Conservation (phyloP, 2,888 invertebrate species). For the Xylocampa areola region DNA sequence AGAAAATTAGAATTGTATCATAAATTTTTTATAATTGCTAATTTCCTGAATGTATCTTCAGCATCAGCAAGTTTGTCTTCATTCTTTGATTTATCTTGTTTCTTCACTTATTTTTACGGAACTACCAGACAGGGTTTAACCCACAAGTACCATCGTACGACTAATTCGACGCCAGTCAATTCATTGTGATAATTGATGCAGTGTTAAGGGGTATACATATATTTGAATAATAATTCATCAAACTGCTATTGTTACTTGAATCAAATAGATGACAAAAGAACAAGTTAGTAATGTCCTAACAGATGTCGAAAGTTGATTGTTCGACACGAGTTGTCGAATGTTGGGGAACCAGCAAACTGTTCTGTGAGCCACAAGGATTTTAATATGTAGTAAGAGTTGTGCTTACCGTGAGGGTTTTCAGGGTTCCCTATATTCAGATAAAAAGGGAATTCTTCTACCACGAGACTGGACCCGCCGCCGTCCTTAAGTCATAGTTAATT, state of each 20-base stretch:
- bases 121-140: constrained; percentile 7
- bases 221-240: constrained; percentile 46
- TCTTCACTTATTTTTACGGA: constrained; percentile 7
- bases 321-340: neutral
- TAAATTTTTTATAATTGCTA: neutral
- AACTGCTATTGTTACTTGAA: constrained; percentile 14
- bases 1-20: neutral
- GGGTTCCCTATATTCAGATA: no score
- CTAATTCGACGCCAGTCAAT: constrained; percentile 24
- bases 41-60: neutral
- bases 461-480: no score
- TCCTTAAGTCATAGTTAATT: no score
- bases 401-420: no score
- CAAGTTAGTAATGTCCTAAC: constrained; percentile 9
- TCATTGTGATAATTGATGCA: constrained; percentile 24
- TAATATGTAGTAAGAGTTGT: no score
- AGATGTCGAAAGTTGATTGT: constrained; percentile 7
- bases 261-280: constrained; percentile 14
- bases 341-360: neutral
- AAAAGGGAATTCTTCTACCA: no score
- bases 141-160: constrained; percentile 16
- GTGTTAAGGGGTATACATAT: constrained; percentile 34
- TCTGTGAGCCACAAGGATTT: neutral
- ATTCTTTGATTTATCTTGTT: constrained; percentile 5
- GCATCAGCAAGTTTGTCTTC: constrained; percentile 1